A percentile compares a stretch with the other conserved stretches of the same genome.
These are phyloP conservation scores for Agriopis aurantiaria DNA, from an alignment of 2,888 invertebrate species.

Conservation along the genomic window DNA sequence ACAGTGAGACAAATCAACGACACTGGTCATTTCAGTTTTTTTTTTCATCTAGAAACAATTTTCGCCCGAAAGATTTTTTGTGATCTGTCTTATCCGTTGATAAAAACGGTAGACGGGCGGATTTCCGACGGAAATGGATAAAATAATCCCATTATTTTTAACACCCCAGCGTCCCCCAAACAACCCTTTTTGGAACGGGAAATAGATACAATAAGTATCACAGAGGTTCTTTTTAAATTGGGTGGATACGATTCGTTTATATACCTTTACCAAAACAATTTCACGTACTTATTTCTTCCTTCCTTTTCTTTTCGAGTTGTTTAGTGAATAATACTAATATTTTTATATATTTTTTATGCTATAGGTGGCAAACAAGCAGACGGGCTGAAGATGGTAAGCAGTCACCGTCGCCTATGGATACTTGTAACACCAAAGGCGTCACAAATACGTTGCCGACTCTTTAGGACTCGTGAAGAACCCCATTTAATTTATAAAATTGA, in stretches of 20 bases:
- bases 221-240: conserved; percentile 38
- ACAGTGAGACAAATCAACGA: background rate
- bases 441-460: too few species aligned
- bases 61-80: conserved; percentile 24
- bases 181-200: conserved; percentile 40
- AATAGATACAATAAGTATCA: conserved; percentile 37
- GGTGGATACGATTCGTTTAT: conserved; percentile 2
- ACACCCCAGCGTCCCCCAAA: conserved; percentile 38
- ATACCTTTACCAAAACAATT: conserved; percentile 3
- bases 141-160: conserved; percentile 47
- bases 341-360: too few species aligned
- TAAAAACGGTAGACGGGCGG: conserved; percentile 33
- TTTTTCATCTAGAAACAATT: conserved; percentile 31
- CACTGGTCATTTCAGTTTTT: conserved; percentile 14
- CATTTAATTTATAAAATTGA: too few species aligned
- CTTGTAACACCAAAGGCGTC: too few species aligned
- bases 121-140: conserved; percentile 47
- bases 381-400: too few species aligned
- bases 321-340: too few species aligned
- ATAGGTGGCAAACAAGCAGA: too few species aligned
- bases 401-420: too few species aligned
- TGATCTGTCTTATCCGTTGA: conserved; percentile 24
- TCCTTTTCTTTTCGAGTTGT: too few species aligned
- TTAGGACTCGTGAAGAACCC: too few species aligned
- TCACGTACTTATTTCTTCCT: background rate